Base-by-base conservation (phyloP, 2,797 vertebrate species). In the Spondyliosoma cantharus region DNA sequence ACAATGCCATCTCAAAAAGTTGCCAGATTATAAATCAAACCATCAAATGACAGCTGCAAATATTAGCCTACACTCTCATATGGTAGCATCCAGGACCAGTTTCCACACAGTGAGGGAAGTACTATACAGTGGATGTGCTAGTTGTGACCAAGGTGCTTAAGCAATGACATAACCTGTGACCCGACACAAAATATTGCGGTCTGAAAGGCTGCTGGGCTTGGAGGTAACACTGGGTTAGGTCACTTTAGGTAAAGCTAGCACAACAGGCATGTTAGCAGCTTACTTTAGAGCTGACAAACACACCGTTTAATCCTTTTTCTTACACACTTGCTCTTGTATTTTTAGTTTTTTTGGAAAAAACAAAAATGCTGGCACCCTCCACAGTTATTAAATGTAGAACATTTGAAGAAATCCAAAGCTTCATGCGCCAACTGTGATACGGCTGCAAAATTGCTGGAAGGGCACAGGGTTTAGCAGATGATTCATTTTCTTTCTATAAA, bases 291-390 rank as follows among this genome's bases (percentile, higher is more conserved):
- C 19, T 19, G 32, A 65, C 17, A 63, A 53, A 63, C 57, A 73
- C 19, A 72, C 32, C 45, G 24, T 9, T 64, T 43, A 66, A 54
- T 49, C 20, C 65, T 53, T 61, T 68, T n/a, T 49, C 65, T 54
- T 46, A 15, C 14, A 46, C 45, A 46, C 4, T 25, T 45, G 22
- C 17, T 25, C 50, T 63, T 56, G 37, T 32, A 27, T 19, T 52
- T 52, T 52, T 45, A 6, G 22, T 56, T 49, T 49, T 49, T 49
- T 54, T 49, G 53, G 27, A 52, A 3, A 57, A 48, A 37, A 32
- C 29, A 37, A 42, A 50, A 27, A 11, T 1, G 11, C n/a, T 5
- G 17, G 25, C 4, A 45, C 12, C 37, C 37, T 45, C 45, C 45
- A n/a, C 3, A 22, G 15, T 64, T 19, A 25, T 45, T 17, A 29